Evolutionary conservation across 2,113 vertebrate genomes (phyloP), one percentile per base, ranked within the genome.

Genomic region (Pampusana beccarii): DNA sequence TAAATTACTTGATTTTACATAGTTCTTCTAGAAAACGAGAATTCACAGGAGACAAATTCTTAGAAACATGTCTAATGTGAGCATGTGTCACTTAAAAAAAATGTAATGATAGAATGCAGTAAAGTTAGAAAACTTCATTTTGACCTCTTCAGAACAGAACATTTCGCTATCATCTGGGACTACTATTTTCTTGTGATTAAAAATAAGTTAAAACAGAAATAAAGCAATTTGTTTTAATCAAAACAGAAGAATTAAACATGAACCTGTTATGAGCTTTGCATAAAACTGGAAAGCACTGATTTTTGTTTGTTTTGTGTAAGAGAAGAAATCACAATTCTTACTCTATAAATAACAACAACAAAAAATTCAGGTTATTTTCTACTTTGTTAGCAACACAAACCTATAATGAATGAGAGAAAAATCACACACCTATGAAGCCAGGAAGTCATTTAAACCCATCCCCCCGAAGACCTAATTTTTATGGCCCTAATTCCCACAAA

Each of bases 391-490:
- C 34, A 65, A 12, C 14, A 33, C 4, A 70, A 88, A 88, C 23
- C 11, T 78, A 13, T 17, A 40, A 17, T 42, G 72, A 94, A 83
- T 51, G 58, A 83, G 46, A 88, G 34, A 88, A 94, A 85, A 97
- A 83, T 86, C 44, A 51, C 64, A 71, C 29, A 96, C 51, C 67
- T 80, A 83, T 53, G 54, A 93, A 88, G 14, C 13, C 29, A 74
- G 34, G 66, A 90, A 96, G 51, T 51, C 64, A 90, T 92, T 88
- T 93, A 90, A 96, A 88, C 20, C 46, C 16, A 88, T 60, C 28
- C 58, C 66, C 60, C 42, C 15, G 58, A 94, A 93, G 74, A 87
- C 62, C 54, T 85, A 88, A 90, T 88, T 93, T 94, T 96, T 95
- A 94, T 86, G 66, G 8, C 60, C 51, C 29, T 88, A 83, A 93